Conservation (phyloP, 2,113 vertebrate genomes). For the Monarcha castaneiventris region DNA sequence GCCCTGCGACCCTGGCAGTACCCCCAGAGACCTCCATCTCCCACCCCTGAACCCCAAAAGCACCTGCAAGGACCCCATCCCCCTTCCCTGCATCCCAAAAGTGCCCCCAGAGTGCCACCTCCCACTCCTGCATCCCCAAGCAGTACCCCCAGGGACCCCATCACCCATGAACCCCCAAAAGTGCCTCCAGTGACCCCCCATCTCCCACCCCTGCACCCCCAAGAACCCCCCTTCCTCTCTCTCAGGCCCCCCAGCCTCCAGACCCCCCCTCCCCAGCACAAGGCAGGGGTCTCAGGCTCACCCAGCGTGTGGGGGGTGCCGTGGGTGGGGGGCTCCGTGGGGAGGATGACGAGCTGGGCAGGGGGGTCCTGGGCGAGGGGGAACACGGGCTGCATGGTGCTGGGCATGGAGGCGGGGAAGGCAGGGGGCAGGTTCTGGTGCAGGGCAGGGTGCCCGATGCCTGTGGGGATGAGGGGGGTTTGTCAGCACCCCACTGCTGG, state of each 20-base stretch:
- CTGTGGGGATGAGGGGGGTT: constrained; percentile 45
- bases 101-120: background rate
- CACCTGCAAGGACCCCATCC: background rate
- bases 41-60: background rate
- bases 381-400: constrained; percentile 89
- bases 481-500: background rate
- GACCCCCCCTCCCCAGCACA: background rate
- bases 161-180: background rate
- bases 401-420: constrained; percentile 89
- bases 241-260: too few species aligned
- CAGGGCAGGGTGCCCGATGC: constrained; percentile 89
- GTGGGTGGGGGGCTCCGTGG: constrained; percentile 85
- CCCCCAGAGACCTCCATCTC: background rate
- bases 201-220: background rate
- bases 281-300: constrained; percentile 49
- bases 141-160: background rate
- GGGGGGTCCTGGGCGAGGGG: constrained; percentile 91
- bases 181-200: too few species aligned
- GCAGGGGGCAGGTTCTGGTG: constrained; percentile 94
- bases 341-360: constrained; percentile 89
- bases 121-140: background rate
- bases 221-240: background rate
- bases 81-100: background rate
- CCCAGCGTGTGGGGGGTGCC: constrained; percentile 86
- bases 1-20: fast-evolving